Conservation (phyloP, 2,797 vertebrate species). For the Hydrolagus colliei region DNA sequence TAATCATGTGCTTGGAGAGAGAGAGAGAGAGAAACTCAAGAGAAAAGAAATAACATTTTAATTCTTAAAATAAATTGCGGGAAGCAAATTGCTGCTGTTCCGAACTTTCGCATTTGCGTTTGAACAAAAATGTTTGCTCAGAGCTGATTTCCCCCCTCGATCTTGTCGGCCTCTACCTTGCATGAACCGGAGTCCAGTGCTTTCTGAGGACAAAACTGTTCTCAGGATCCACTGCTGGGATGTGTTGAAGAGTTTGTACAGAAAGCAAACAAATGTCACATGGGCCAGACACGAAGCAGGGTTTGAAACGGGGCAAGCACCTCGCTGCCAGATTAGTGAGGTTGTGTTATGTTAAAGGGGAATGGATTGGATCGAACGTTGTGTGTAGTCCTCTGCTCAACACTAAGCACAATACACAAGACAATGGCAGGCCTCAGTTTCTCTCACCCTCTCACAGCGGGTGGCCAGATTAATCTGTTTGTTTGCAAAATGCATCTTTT, state of each 20-base stretch:
- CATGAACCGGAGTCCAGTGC: neutral
- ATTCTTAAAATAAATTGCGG: slow-evolving; percentile 3
- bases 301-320: neutral
- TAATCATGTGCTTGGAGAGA: neutral
- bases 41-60: slow-evolving; percentile 19
- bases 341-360: slow-evolving; percentile 21
- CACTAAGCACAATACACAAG: neutral
- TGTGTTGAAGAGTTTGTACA: slow-evolving; percentile 13
- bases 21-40: too few relatives aligned
- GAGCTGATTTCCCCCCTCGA: neutral
- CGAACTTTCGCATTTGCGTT: slow-evolving; percentile 9
- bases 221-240: slow-evolving; percentile 23
- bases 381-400: neutral
- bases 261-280: slow-evolving; percentile 32
- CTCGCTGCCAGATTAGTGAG: slow-evolving; percentile 20
- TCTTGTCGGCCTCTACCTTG: slow-evolving; percentile 7
- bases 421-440: slow-evolving; percentile 17
- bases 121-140: slow-evolving; percentile 20
- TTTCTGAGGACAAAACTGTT: slow-evolving; percentile 26
- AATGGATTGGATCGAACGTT: neutral
- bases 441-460: neutral
- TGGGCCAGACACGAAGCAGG: slow-evolving; percentile 28
- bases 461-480: neutral
- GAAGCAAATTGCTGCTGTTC: slow-evolving; percentile 18
- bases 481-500: slow-evolving; percentile 8